Base-by-base conservation (phyloP, 2,888 invertebrate genomes). In the Eubasilissa splendida region DNA sequence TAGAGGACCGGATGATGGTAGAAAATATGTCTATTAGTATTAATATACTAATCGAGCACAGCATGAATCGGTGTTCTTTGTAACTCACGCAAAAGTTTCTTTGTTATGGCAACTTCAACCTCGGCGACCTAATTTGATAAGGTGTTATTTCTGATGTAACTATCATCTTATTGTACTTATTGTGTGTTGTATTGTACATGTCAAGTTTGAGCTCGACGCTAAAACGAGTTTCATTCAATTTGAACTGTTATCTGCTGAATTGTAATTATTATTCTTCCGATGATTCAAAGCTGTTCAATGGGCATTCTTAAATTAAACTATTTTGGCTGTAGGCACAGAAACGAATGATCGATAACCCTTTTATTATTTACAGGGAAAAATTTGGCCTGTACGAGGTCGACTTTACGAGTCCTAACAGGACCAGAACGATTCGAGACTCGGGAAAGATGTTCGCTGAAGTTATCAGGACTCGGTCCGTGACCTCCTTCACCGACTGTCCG, bases 381-480 rank as follows among this genome's bases (percentile, higher is more conserved):
- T 95, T 94, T 87, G 95, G 96, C 7, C 84, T 95, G 0, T 93
- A 93, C 84, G 89, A 92, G 84, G 94, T 95, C 0, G 92, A 96
- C 85, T 94, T 94, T 86, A 86, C 87, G 1, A 91, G 91, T 84
- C 88, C 91, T 0, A 88, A 90, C 0, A 91, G 92, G 82, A 89
- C 91, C 0, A 90, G 95, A 84, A 92, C 90, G 0, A 91, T 93
- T 0, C 94, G 95, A 86, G 89, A 90, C 59, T 95, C 95, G 0
- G 91, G 91, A 0, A 85, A 87, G 63, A 89, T 92, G 84, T 92
- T 91, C 86, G 91, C 90, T 84, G 87, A 91, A 70, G 88, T 93
- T 42, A 89, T 91, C 63, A 87, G 87, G 81, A 88, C 88, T 0
- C 89, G 85, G n/a, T 82, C 82, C 1, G 50, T 84, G 3, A 42